A percentile compares a stretch with the other conserved stretches of the same genome.
Evolutionary conservation across 2,888 invertebrate species (phyloP).

Genomic region (Octonoba sinensis): DNA sequence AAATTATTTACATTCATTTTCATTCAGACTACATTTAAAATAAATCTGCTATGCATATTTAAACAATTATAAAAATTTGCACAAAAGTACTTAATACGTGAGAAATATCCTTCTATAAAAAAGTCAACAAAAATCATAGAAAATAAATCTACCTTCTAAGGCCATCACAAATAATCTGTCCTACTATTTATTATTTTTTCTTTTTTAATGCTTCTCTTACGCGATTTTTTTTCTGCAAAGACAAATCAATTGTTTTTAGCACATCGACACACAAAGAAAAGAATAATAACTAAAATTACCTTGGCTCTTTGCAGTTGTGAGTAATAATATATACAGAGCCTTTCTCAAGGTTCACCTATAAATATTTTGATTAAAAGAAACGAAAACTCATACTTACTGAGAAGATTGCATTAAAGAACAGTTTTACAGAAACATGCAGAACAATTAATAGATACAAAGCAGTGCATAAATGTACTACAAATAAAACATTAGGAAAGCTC

Average conservation of each 20-base stretch:
- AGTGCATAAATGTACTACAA: neutral
- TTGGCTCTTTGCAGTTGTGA: constrained; percentile 42
- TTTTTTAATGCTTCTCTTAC: constrained; percentile 46
- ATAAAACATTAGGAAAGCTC: constrained; percentile 2
- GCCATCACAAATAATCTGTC: constrained; percentile 26
- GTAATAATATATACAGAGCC: constrained; percentile 53
- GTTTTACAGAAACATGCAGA: constrained; percentile 3
- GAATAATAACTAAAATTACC: constrained; percentile 29
- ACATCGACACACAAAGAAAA: constrained; percentile 8
- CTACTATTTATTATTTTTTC: constrained; percentile 16
- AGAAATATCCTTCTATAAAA: too few species aligned
- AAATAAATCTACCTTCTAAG: constrained; percentile 49
- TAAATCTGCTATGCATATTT: too few species aligned
- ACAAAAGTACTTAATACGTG: too few species aligned
- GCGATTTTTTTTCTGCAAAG: constrained; percentile 54
- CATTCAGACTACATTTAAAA: too few species aligned
- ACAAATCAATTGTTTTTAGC: constrained; percentile 37
- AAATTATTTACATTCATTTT: too few species aligned
- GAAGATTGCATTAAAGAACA: constrained; percentile 14
- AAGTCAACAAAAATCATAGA: constrained; percentile 9
- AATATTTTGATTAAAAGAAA: constrained; percentile 46
- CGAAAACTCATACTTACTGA: constrained; percentile 50
- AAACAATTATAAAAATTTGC: too few species aligned
- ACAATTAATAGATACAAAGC: constrained; percentile 1
- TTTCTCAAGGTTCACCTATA: constrained; percentile 61